Percentiles rank a stretch among this genome's conserved stretches.
Evolutionary conservation across 2,888 invertebrate species (phyloP).

Genomic region (Drosophila barbarae): DNA sequence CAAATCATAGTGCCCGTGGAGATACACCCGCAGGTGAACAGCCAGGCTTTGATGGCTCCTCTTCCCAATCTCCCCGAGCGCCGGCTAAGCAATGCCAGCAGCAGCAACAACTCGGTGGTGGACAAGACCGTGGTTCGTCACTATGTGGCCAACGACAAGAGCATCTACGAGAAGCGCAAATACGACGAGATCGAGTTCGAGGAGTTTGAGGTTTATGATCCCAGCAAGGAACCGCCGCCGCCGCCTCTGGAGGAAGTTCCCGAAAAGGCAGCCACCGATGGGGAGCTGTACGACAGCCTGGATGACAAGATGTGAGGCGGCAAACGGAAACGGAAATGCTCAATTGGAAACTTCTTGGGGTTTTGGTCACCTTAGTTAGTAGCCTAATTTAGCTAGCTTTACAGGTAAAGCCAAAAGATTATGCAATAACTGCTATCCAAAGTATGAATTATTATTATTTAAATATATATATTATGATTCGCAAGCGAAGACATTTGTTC

Average conservation of each 20-base stretch:
- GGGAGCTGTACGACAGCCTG: conserved; percentile 74
- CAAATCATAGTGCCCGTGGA: conserved; percentile 75
- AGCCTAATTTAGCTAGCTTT: conserved; percentile 49
- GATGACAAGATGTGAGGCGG: conserved; percentile 73
- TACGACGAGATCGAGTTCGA: conserved; percentile 93
- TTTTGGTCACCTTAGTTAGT: conserved; percentile 37
- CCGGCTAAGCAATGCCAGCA: conserved; percentile 70
- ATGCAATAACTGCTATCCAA: conserved; percentile 50
- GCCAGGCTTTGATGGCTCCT: conserved; percentile 8
- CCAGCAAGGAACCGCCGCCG: conserved; percentile 68
- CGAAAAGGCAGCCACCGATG: conserved; percentile 41
- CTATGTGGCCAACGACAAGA: conserved; percentile 83
- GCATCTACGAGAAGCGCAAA: conserved; percentile 83
- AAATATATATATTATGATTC: conserved; percentile 12
- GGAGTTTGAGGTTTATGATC: conserved; percentile 86
- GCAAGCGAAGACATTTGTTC: conserved; percentile 12
- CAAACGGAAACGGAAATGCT: conserved; percentile 18
- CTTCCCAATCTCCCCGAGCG: conserved; percentile 34
- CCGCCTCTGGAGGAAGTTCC: conserved; percentile 11
- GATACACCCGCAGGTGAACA: conserved; percentile 57
- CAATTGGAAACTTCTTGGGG: conserved; percentile 17
- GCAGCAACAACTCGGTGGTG: conserved; percentile 60
- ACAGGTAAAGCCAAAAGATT: conserved; percentile 60
- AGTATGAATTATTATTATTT: conserved; percentile 31
- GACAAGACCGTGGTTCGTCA: conserved; percentile 82